Base-by-base conservation (phyloP, 2,888 invertebrate species). In the Coenonympha glycerion region DNA sequence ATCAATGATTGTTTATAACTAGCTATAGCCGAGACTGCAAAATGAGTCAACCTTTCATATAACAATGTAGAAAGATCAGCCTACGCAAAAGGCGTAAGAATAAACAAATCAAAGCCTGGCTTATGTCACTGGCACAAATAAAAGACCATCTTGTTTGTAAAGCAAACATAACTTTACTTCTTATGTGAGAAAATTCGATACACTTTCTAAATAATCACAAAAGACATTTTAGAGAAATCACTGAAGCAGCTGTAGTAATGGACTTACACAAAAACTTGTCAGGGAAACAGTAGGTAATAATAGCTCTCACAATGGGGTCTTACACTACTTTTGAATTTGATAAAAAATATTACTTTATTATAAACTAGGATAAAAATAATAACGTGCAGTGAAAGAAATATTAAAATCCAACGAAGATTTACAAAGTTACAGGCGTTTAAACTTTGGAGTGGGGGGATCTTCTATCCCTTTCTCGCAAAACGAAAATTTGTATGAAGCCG, bases 121-220 rank as follows among this genome's bases (percentile, higher is more conserved):
- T 16, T 9, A 15, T 8, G 11, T 13, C 30, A 30, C 11, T 30
- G 13, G 28, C 16, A 16, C 31, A 33, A 33, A 37, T 37, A 37
- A 33, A 33, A 33, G 31, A 16, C 16, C 3, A 33, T 33, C 8
- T 33, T 33, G 16, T 16, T 33, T 22, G 18, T 33, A 16, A 33
- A 16, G 16, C 9, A 16, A 15, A 33, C 31, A 16, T 16, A 18
- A 9, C n/a, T 15, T 28, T 21, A 39, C 15, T 39, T 37, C 15
- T 26, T 30, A 6, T 41, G 30, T 13, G 30, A 28, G 13, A 40
- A 11, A 48, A 55, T 49, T 49, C 47, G 55, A 46, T 39, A 44
- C 52, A 52, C 55, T 55, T 52, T 52, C 55, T 15, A 52, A 21
- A 18, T 36, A 40, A 52, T 13, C 18, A 45, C 44, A 45, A 50